Base-by-base conservation (phyloP, 2,888 invertebrate species). In the Leptothorax acervorum region DNA sequence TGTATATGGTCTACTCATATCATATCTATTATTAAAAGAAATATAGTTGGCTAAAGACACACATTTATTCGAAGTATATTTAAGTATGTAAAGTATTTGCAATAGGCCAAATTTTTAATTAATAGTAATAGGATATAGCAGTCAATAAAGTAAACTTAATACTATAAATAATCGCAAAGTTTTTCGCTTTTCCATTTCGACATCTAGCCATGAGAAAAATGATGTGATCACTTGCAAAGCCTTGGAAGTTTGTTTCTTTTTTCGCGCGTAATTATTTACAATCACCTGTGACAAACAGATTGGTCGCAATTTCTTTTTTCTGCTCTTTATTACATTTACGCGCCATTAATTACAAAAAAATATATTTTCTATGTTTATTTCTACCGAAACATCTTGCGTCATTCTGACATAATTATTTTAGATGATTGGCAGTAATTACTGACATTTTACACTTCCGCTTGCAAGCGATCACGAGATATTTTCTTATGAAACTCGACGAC, bases 31-130 rank as follows among this genome's bases (percentile, higher is more conserved):
- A 23, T 79, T 62, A 39, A 62, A 73, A 62, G 39, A 73, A 60
- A 28, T 48, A 18, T 51, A 48, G 48, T 60, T 23, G 39, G 12
- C 39, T 39, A 48, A 39, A 23, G 4, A 81, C 18, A 74, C 31
- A 39, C 28, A 39, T 62, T 42, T 42, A 57, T 57, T 42, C 42
- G 35, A 79, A 70, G 73, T 60, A 70, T 51, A 65, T 70, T 48
- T 45, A 66, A 28, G 8, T 65, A 81, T 75, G 48, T 83, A 74
- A 83, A 75, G 70, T 83, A 84, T 84, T 78, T 81, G 28, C 53
- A 45, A n/a, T 89, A 90, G 90, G 90, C 90, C 90, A 90, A 75
- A 81, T 39, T 60, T 63, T 57, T 18, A 60, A 68, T 87, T 79
- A 62, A 73, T 84, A 83, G 65, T 78, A 53, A 73, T 68, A 65